Conservation (phyloP, 2,797 vertebrate species). For the Choloepus didactylus region DNA sequence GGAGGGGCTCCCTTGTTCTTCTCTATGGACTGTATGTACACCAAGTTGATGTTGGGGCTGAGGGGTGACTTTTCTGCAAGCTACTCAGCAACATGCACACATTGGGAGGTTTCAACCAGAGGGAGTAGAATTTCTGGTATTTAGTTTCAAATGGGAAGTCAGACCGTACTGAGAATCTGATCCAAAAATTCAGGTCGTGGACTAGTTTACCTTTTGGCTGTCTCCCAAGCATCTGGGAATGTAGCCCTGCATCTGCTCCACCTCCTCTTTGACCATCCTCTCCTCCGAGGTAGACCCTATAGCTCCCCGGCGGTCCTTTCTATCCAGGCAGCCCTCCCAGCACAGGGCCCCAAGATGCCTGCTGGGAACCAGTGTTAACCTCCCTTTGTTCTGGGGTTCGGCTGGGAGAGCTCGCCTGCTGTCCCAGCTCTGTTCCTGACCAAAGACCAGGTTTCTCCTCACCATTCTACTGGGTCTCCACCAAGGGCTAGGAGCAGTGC, state of each 20-base stretch:
- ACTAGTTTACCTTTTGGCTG: too few relatives aligned
- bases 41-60: background rate
- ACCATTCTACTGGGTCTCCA: too few relatives aligned
- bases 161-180: background rate
- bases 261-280: background rate
- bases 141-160: background rate
- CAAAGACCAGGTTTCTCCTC: background rate
- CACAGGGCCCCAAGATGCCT: background rate
- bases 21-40: background rate
- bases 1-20: background rate
- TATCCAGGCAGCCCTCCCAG: background rate
- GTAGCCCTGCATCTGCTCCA: background rate
- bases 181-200: background rate
- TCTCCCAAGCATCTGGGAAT: background rate
- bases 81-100: background rate
- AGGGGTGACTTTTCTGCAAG: background rate
- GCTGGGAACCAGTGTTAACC: too few relatives aligned
- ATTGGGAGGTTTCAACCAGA: rapidly evolving
- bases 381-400: too few relatives aligned
- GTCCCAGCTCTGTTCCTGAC: background rate
- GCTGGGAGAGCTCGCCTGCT: too few relatives aligned
- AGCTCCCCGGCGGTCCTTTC: background rate
- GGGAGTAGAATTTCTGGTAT: too few relatives aligned
- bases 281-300: too few relatives aligned
- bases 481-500: too few relatives aligned